Evolutionary conservation across 2,113 vertebrate species (phyloP), one percentile per base, ranked within the genome.

Genomic region (Lagopus leucura): DNA sequence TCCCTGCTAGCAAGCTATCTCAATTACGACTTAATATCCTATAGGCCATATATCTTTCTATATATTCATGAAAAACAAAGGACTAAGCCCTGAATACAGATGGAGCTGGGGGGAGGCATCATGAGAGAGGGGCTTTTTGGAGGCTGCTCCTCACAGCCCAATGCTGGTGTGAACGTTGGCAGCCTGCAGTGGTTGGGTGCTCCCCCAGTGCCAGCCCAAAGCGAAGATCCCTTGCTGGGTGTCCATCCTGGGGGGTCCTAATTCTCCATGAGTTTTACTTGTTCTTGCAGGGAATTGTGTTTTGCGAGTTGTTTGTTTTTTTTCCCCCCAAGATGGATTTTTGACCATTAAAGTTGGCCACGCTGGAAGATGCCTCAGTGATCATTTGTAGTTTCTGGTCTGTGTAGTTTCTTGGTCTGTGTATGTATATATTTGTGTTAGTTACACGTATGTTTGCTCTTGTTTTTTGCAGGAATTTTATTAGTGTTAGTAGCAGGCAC

Each of bases 101-200:
- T 14, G 30, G 10, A 32, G 42, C 1, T 65, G 30, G 76, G 30
- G 50, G 80, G 24, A 80, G 28, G 25, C 11, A 54, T 16, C 25
- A 8, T 52, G 50, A 52, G 50, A 27, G 52, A 28, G 52, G 27
- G 27, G 27, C 10, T 15, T 54, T 54, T 54, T 28, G 52, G 27
- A 54, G 52, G 27, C 52, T 54, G 52, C 25, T 54, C 14, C 14
- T 54, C 27, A 5, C 8, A 54, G 27, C 27, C 52, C 52, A 54
- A 9, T 28, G 27, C 52, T 54, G 50, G 25, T 52, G 25, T 27
- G 52, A 54, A 54, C 52, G 27, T 16, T 54, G n/a, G n/a, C 28
- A 40, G 11, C 75, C 9, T 0, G 1, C 15, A 13, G 11, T 20
- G 38, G 18, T 69, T 3, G 7, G 14, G n/a, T 25, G 11, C 69